Conservation (phyloP, 2,888 invertebrate species). For the Neoascia interrupta region DNA sequence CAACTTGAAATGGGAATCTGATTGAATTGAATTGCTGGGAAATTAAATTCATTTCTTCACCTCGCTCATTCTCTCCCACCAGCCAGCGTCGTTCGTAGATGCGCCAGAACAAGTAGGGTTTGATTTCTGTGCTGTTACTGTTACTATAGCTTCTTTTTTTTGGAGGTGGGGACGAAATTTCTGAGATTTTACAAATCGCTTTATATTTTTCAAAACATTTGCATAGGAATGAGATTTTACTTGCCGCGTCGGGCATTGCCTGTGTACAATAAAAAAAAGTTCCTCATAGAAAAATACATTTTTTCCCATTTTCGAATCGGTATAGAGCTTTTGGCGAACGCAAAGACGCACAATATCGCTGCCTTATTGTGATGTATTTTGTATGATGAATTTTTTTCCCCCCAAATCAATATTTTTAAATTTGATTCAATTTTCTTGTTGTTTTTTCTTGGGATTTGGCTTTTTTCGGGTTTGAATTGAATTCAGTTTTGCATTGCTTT, state of each 20-base stretch:
- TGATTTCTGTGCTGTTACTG: slow-evolving; percentile 27
- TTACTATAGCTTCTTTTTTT: slow-evolving; percentile 20
- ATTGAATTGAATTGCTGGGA: slow-evolving; percentile 56
- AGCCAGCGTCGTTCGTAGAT: not conserved
- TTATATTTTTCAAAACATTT: slow-evolving; percentile 47
- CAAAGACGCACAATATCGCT: slow-evolving; percentile 24
- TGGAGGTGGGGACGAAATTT: slow-evolving; percentile 17
- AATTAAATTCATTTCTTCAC: slow-evolving; percentile 57
- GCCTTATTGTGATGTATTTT: slow-evolving; percentile 34
- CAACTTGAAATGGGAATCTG: slow-evolving; percentile 53
- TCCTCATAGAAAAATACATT: slow-evolving; percentile 48
- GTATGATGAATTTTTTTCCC: slow-evolving; percentile 16
- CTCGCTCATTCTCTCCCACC: not conserved
- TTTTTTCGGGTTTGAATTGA: not conserved
- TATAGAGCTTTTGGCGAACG: slow-evolving; percentile 41
- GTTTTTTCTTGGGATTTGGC: slow-evolving; percentile 1
- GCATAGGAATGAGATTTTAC: slow-evolving; percentile 47
- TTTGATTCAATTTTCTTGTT: slow-evolving; percentile 55
- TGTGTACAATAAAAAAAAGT: slow-evolving; percentile 2
- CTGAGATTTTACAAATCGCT: slow-evolving; percentile 38
- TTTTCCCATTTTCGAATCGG: slow-evolving; percentile 42
- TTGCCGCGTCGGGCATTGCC: not conserved
- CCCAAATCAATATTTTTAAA: slow-evolving; percentile 59
- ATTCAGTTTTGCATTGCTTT: slow-evolving; percentile 34
- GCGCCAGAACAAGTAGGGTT: slow-evolving; percentile 32